Base-by-base conservation (phyloP, 1,140 invertebrate genomes). In the Calliphora vicina region DNA sequence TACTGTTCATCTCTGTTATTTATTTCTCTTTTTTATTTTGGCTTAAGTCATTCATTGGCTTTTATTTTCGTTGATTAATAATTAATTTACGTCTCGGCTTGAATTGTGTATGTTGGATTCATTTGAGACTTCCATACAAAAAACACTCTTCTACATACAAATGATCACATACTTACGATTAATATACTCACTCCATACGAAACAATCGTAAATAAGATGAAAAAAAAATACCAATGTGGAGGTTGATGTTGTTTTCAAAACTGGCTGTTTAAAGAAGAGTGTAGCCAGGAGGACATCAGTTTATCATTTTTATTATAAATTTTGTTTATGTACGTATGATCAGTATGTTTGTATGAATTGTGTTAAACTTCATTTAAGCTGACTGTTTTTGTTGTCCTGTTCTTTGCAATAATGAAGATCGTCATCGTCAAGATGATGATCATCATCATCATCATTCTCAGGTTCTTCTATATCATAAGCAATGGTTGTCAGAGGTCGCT, bases 61-160 rank as follows among this genome's bases (percentile, higher is more conserved):
- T 67, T 67, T 25, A 67, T 67, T 67, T 67, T 67, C 61, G 61
- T 67, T 67, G 61, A 67, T 67, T 67, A 67, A 67, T 67, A 67
- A 67, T 67, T 67, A 67, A 67, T 67, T 67, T 67, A 67, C 61
- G 61, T 67, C 61, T 67, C 61, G 61, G 61, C 61, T 67, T 67
- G 61, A 67, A 67, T 23, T 67, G 61, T 67, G 61, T 67, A 67
- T 67, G 61, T 67, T 67, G 61, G 6, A 67, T 20, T 67, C n/a
- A 67, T 67, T 67, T 67, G 10, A 20, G 6, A 67, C 61, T 67
- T 57, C 50, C 17, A 57, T 57, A 57, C n/a, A n/a, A n/a, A 5
- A 35, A 10, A 35, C 0, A 35, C 35, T 35, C 35, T 35, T 35
- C 6, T 0, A 35, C 35, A 35, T 35, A 35, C 35, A 35, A 35